phyloP scores from a whole-genome alignment of 1,140 invertebrate genomes.

The Drosophila sp. region DNA sequence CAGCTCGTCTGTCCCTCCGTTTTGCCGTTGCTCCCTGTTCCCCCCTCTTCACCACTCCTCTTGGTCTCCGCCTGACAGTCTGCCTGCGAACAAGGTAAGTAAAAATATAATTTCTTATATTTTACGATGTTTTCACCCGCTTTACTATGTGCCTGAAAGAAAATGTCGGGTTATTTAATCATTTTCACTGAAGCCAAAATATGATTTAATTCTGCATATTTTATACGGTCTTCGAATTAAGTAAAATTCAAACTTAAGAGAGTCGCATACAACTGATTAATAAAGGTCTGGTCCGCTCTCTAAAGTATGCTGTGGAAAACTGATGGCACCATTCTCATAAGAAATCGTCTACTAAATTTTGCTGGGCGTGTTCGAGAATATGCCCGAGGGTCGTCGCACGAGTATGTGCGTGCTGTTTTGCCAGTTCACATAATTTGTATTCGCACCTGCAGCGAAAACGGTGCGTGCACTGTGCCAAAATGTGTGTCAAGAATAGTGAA shows the following conservation, averaged over 20 bases:
- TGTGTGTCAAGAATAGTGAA: background rate
- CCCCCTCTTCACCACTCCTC: background rate
- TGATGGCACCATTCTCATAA: background rate
- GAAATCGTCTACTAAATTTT: conserved; percentile 11
- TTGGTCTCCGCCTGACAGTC: too few relatives aligned
- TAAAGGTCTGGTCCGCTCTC: background rate
- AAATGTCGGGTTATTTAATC: conserved; percentile 12
- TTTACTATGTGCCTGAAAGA: conserved; percentile 15
- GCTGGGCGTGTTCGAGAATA: background rate
- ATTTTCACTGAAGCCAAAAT: conserved; percentile 7
- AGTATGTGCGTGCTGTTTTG: conserved; percentile 19
- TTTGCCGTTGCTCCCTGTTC: background rate
- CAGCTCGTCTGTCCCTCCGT: background rate
- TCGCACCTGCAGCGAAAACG: conserved; percentile 17
- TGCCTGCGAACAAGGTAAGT: conserved; percentile 1
- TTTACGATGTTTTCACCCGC: conserved; percentile 20
- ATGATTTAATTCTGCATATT: conserved; percentile 13
- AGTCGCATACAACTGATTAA: background rate
- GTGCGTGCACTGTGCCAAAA: conserved; percentile 23
- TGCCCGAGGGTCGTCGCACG: background rate
- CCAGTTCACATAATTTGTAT: conserved; percentile 37
- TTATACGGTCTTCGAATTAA: background rate
- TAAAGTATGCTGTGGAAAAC: conserved; percentile 24
- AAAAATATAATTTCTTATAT: conserved; percentile 27
- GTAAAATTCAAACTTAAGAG: background rate